Evolutionary conservation across 2,888 invertebrate genomes (phyloP), one percentile per base, ranked within the genome.

Genomic region (Dinocampus coccinellae): DNA sequence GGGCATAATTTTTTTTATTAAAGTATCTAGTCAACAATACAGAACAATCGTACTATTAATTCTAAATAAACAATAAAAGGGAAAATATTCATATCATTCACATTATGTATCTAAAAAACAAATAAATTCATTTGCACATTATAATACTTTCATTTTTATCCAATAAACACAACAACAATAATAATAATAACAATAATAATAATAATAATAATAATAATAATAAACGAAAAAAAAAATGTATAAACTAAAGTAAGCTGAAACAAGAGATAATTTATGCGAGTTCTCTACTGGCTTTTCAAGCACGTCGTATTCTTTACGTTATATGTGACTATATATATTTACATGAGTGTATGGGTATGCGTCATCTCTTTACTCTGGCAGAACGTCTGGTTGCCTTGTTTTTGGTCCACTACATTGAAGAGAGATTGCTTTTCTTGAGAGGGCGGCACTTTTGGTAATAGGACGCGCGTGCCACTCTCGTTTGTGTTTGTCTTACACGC

Each of bases 391-490:
- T 61, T 65, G 66, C 39, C 53, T 53, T 11, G 62, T 57, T 47
- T 63, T 65, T 69, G 72, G 64, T 73, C 69, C 68, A 66, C 75
- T 64, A 64, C n/a, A 47, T 47, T 47, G 16, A n/a, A 16, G 42
- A 47, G 16, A 7, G 42, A 47, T 47, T 47, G 60, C 55, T 57
- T 61, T 71, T 70, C 75, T 69, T 77, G 33, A 29, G 77, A 78
- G 78, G 77, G 83, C 80, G 74, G 77, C 76, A 78, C 85, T 87
- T 47, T 86, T 87, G 83, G 87, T 85, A 87, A 87, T 81, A 78
- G 78, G 87, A 87, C 80, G 83, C 85, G 84, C 81, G 84, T 82
- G 83, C 81, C 81, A 75, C 77, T 78, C 70, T 63, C 52, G 64
- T 75, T 76, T 64, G 75, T 75, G 73, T 70, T 66, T 69, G 57